Base-by-base conservation (phyloP, 2,888 invertebrate genomes). In the Nesidiocoris tenuis region DNA sequence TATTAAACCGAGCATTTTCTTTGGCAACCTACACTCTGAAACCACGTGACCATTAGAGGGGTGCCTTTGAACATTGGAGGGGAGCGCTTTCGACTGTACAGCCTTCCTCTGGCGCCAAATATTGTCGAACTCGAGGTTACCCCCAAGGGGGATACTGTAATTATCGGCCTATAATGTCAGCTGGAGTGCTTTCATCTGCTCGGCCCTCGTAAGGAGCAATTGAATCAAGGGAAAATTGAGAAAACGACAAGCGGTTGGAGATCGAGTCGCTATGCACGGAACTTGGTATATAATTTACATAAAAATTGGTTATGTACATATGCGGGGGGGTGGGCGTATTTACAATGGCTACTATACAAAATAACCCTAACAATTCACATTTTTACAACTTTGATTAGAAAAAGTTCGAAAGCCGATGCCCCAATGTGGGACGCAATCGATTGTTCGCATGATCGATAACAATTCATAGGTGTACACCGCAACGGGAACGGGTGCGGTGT, bases 391-490 rank as follows among this genome's bases (percentile, higher is more conserved):
- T 59, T 9, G 19, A 57, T 59, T 22, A 59, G 16, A 67, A 56
- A 67, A 55, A 12, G 21, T 19, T 59, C n/a, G n/a, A 17, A 59
- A 3, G 19, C 5, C 5, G n/a, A 3, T 19, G 54, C 74, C 77
- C 77, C 77, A 77, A 77, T 77, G 67, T 77, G 77, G 77, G 77
- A 77, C 25, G 74, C 39, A 59, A 74, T 76, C 68, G 67, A 75
- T 57, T 68, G 24, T 12, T 39, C 39, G 39, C 39, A 39, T 39
- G 39, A 7, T 39, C 39, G 3, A 7, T 3, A 7, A 3, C 39
- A 7, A 7, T 39, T 39, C 12, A 39, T 7, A 7, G 39, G 39
- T 39, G 39, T 39, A 39, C 39, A 39, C 39, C 39, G 12, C 39
- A 39, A 39, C 39, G 5, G 39, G 12, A 39, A 39, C 39, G 39